These are phyloP conservation scores for Poeciliopsis retropinna DNA, from an alignment of 2,113 vertebrate species.

Conservation along the genomic window DNA sequence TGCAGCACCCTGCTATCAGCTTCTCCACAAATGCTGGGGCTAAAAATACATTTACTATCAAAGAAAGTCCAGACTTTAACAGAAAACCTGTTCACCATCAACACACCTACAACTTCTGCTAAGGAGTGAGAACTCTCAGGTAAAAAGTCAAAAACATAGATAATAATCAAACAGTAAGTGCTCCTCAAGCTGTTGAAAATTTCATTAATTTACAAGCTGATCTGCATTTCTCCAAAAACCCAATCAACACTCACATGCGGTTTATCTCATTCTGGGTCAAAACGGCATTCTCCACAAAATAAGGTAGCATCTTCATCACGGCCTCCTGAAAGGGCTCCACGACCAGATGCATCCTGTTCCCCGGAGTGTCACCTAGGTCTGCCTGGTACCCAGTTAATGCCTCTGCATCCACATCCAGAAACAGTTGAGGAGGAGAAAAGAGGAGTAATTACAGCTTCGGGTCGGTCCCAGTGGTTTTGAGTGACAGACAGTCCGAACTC, in stretches of 20 bases:
- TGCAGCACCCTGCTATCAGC: constrained; percentile 62
- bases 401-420: constrained; percentile 43
- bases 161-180: background rate
- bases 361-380: constrained; percentile 5
- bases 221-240: background rate
- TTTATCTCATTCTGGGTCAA: constrained; percentile 80
- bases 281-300: constrained; percentile 80
- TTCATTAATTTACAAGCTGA: background rate
- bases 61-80: constrained; percentile 40
- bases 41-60: constrained; percentile 70
- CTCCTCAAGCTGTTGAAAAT: background rate
- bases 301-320: constrained; percentile 80
- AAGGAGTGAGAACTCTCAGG: background rate
- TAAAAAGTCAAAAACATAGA: too few species aligned
- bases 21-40: constrained; percentile 56
- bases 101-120: background rate
- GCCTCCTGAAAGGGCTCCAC: constrained; percentile 68
- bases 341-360: constrained; percentile 79
- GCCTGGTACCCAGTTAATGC: constrained; percentile 26
- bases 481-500: constrained; percentile 56
- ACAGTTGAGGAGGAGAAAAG: constrained; percentile 12
- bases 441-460: background rate
- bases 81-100: constrained; percentile 10
- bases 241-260: constrained; percentile 77
- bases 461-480: constrained; percentile 22